Evolutionary conservation across 2,113 vertebrate species (phyloP).

Genomic region (Artemisiospiza belli): DNA sequence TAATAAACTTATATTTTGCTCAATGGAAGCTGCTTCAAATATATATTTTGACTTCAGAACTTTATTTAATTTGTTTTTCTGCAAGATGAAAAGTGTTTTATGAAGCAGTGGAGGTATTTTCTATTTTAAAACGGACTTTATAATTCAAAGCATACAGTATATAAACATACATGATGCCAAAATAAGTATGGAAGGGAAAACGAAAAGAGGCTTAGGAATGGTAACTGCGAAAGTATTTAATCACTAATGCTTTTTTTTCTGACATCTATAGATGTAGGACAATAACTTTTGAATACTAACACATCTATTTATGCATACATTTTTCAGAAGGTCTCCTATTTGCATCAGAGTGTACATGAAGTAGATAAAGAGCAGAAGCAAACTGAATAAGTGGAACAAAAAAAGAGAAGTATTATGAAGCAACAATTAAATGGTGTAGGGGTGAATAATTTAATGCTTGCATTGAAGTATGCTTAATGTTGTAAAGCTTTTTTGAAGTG

Average conservation of each 20-base stretch:
- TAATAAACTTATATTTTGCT: background rate
- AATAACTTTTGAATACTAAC: background rate
- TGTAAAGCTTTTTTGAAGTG: background rate
- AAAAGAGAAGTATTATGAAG: background rate
- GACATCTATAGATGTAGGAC: background rate
- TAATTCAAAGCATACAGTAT: background rate
- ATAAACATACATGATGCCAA: background rate
- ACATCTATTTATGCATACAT: background rate
- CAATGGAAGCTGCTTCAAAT: background rate
- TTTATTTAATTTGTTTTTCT: background rate
- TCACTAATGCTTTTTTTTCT: background rate
- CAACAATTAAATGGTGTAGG: slow-evolving; percentile 29
- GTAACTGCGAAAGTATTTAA: background rate
- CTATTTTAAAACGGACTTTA: background rate
- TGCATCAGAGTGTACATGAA: slow-evolving; percentile 33
- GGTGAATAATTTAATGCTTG: slow-evolving; percentile 52
- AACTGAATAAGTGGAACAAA: slow-evolving; percentile 50
- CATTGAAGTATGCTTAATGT: background rate
- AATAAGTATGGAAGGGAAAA: background rate
- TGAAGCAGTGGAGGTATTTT: background rate
- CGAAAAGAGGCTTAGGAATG: background rate
- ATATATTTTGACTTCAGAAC: background rate
- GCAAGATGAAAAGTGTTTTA: background rate
- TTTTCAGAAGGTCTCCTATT: slow-evolving; percentile 57
- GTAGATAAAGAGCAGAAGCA: slow-evolving; percentile 47